These are phyloP conservation scores for Eilema caniola DNA, from an alignment of 2,888 invertebrate genomes.

Conservation along the genomic window DNA sequence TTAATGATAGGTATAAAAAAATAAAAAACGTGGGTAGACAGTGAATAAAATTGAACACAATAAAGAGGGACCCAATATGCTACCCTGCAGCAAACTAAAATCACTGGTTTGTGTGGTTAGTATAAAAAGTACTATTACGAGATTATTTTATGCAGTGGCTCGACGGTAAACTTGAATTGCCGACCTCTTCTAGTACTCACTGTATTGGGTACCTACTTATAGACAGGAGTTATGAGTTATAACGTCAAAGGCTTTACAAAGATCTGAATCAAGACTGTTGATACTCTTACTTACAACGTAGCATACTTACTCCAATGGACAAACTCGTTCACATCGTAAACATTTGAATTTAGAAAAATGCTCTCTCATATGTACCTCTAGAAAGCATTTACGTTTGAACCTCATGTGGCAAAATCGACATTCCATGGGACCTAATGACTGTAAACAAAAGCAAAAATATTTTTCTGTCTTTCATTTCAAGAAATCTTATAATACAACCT, in stretches of 20 bases:
- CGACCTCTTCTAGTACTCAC: too few species aligned
- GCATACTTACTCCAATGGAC: conserved; percentile 72
- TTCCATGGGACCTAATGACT: conserved; percentile 66
- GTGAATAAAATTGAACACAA: too few species aligned
- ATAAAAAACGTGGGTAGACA: not conserved
- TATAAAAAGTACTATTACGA: not conserved
- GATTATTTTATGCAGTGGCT: too few species aligned
- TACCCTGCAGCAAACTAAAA: conserved; percentile 5
- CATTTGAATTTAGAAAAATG: conserved; percentile 68
- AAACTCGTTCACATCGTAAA: conserved; percentile 70
- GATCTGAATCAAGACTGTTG: not conserved
- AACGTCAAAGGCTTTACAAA: too few species aligned
- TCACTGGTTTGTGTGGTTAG: too few species aligned
- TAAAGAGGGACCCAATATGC: not conserved
- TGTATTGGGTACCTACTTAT: too few species aligned
- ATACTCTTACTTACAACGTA: not conserved
- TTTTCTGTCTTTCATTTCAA: too few species aligned
- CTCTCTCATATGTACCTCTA: conserved; percentile 60
- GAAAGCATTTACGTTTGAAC: conserved; percentile 66
- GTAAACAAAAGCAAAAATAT: conserved; percentile 28
- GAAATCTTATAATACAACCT: too few species aligned
- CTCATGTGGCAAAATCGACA: conserved; percentile 78
- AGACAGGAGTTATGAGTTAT: too few species aligned
- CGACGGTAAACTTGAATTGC: too few species aligned
- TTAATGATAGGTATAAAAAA: not conserved